phyloP scores from a whole-genome alignment of 2,113 vertebrate genomes.

The Percopsis transmontana region DNA sequence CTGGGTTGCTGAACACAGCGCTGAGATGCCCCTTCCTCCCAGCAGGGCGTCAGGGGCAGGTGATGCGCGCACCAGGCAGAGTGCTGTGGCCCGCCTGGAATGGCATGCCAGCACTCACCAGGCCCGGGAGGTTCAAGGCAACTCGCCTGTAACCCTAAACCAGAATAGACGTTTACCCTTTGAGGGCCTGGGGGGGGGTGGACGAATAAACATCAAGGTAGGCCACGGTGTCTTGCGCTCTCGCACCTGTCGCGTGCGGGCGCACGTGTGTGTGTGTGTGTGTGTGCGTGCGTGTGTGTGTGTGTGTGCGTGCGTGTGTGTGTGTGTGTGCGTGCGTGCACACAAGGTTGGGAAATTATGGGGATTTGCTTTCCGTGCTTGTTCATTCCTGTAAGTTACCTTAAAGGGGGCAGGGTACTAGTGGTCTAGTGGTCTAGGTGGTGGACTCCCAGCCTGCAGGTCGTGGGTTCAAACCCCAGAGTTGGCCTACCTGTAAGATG shows the following conservation, averaged over 20 bases:
- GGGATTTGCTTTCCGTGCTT: constrained; percentile 11
- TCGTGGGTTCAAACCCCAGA: too few relatives aligned
- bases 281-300: constrained; percentile 14
- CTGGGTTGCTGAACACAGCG: constrained; percentile 38
- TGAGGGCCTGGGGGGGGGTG: constrained; percentile 64
- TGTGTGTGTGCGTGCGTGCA: constrained; percentile 1
- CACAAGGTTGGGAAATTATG: background rate
- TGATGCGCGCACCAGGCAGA: constrained; percentile 61
- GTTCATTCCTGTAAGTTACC: constrained; percentile 45
- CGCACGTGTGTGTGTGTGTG: constrained; percentile 17
- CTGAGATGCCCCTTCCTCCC: constrained; percentile 62
- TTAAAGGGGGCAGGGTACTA: too few relatives aligned
- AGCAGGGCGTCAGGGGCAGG: constrained; percentile 60
- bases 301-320: constrained; percentile 22
- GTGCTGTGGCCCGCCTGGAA: constrained; percentile 72
- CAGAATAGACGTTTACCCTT: constrained; percentile 86
- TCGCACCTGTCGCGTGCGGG: constrained; percentile 11
- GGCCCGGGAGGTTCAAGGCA: constrained; percentile 78
- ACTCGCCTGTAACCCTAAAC: constrained; percentile 76
- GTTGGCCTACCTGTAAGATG: too few relatives aligned
- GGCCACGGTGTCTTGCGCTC: constrained; percentile 54
- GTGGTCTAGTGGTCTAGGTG: too few relatives aligned
- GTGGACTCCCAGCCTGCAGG: too few relatives aligned
- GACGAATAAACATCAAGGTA: constrained; percentile 79
- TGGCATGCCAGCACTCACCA: constrained; percentile 72